Evolutionary conservation across 2,797 vertebrate species (phyloP).

Genomic region (Galagoides demidoff): DNA sequence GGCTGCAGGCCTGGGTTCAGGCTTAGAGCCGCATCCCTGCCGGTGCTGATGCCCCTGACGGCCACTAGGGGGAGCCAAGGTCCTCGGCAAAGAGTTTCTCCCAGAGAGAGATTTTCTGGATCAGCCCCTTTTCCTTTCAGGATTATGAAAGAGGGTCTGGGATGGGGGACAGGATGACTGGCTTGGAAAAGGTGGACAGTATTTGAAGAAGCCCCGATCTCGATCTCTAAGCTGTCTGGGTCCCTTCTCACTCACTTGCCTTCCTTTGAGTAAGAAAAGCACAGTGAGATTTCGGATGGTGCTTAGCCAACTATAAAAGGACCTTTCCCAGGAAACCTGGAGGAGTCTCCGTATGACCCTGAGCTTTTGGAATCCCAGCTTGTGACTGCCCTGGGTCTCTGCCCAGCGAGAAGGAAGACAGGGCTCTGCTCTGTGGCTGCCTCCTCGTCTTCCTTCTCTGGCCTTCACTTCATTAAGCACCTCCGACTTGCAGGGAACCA

Average conservation of each 20-base stretch:
- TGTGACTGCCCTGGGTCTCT: not conserved
- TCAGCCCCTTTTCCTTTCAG: fast-evolving
- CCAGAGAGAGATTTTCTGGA: fast-evolving
- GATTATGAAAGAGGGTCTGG: not conserved
- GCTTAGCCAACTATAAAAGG: not conserved
- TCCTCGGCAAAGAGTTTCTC: not conserved
- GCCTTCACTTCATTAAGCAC: not conserved
- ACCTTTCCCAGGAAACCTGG: not conserved
- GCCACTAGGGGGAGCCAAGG: conserved; percentile 64
- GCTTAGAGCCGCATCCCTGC: fast-evolving
- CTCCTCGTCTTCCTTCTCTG: not conserved
- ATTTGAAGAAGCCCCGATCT: not conserved
- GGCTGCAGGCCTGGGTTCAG: too few relatives aligned
- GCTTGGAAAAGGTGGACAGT: not conserved
- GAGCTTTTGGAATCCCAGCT: not conserved
- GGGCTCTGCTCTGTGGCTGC: not conserved
- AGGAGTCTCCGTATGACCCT: not conserved
- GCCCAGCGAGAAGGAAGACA: not conserved
- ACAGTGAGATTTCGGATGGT: not conserved
- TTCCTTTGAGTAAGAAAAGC: not conserved
- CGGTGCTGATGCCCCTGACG: not conserved
- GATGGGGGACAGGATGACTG: not conserved
- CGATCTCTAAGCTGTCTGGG: not conserved
- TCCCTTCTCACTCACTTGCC: not conserved
- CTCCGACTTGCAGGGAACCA: too few relatives aligned